These are phyloP conservation scores for Sitobion miscanthi DNA, from an alignment of 1,140 invertebrate genomes.

Conservation along the genomic window DNA sequence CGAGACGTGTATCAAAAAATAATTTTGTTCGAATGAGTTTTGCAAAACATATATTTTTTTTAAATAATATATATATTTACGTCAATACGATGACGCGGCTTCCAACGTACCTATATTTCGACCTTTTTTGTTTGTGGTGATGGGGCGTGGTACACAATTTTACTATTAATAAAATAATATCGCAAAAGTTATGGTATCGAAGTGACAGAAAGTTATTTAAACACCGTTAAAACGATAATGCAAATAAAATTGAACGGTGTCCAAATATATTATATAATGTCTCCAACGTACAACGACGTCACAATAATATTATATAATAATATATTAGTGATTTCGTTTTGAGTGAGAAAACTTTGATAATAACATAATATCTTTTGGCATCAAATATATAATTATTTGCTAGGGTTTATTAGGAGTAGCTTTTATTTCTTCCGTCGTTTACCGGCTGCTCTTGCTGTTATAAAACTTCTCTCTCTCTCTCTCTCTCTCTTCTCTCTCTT, in stretches of 20 bases:
- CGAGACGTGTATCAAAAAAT: too few relatives aligned
- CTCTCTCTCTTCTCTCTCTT: too few relatives aligned
- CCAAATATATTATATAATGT: background rate
- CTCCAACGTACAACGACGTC: background rate
- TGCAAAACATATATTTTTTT: too few relatives aligned
- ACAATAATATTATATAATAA: background rate
- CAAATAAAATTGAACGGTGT: background rate
- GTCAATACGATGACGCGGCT: too few relatives aligned
- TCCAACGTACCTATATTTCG: background rate
- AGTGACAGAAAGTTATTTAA: background rate
- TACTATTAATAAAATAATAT: background rate
- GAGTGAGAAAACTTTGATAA: background rate
- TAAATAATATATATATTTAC: too few relatives aligned
- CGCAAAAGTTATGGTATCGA: background rate
- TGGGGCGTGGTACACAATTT: background rate
- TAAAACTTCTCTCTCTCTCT: too few relatives aligned
- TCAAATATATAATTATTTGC: background rate
- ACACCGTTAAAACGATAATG: background rate
- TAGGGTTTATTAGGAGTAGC: background rate
- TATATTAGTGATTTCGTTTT: background rate
- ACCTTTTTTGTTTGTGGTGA: background rate
- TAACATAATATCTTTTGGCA: constrained; percentile 1
- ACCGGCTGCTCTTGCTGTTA: background rate
- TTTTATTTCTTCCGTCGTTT: background rate
- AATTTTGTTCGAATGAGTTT: background rate